These are phyloP conservation scores for Pegoplata infirma DNA, from an alignment of 2,888 invertebrate species.

Conservation along the genomic window DNA sequence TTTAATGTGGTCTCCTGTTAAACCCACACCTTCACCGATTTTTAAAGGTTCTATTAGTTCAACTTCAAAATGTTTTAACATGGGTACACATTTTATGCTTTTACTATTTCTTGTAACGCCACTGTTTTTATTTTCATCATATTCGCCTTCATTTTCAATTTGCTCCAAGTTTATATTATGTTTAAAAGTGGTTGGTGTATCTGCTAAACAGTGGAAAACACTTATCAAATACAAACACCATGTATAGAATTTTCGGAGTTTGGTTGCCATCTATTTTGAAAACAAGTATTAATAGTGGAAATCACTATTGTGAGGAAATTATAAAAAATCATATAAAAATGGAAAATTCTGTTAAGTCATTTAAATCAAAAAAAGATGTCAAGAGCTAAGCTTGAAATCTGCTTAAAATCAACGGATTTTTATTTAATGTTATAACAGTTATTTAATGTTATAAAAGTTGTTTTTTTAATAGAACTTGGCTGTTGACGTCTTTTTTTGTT, in stretches of 20 bases:
- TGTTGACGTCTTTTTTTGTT: no score
- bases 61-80: constrained; percentile 71
- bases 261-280: constrained; percentile 31
- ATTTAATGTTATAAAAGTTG: no score
- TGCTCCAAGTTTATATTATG: background rate
- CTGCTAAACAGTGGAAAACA: constrained; percentile 5
- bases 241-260: background rate
- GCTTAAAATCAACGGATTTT: no score
- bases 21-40: constrained; percentile 83
- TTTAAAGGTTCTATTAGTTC: constrained; percentile 78
- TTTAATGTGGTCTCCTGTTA: constrained; percentile 84
- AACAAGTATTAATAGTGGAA: no score
- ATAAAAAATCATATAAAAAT: no score
- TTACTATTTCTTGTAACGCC: constrained; percentile 40
- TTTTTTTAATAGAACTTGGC: no score
- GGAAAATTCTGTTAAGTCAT: no score
- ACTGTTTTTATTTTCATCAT: background rate
- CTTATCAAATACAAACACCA: constrained; percentile 26
- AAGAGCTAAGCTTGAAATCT: no score
- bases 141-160: background rate
- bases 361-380: no score
- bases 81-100: constrained; percentile 69
- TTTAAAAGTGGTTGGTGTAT: background rate
- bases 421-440: no score
- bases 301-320: no score